These are phyloP conservation scores for Phrynosoma blainvillii DNA, from an alignment of 2,113 vertebrate genomes.

Conservation along the genomic window DNA sequence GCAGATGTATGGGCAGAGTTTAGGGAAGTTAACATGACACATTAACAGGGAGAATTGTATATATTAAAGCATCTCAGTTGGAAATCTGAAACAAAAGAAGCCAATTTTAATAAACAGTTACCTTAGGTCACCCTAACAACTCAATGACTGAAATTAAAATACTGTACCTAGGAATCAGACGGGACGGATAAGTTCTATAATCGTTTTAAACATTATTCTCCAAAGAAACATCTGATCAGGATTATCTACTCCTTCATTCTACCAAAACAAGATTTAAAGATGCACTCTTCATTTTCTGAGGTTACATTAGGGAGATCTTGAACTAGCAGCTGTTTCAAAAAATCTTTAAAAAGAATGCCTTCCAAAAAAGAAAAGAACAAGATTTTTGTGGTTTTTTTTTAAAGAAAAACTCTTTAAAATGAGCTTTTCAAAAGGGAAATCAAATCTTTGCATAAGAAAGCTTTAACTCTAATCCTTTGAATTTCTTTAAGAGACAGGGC, in stretches of 20 bases:
- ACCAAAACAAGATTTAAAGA: constrained; percentile 75
- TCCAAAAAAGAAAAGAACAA: neutral
- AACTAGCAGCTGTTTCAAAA: constrained; percentile 49
- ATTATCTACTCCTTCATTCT: constrained; percentile 75
- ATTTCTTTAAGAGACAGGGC: constrained; percentile 17
- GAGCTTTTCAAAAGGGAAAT: constrained; percentile 35
- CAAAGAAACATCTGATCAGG: constrained; percentile 76
- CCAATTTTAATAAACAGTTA: constrained; percentile 75
- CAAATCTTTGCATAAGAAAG: constrained; percentile 28
- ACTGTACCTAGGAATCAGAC: constrained; percentile 67
- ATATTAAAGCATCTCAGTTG: constrained; percentile 76
- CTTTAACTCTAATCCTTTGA: constrained; percentile 27
- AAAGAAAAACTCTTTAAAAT: constrained; percentile 21
- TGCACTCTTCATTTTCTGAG: constrained; percentile 68
- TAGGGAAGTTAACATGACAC: constrained; percentile 72
- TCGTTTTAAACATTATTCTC: constrained; percentile 73
- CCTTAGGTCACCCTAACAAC: constrained; percentile 75
- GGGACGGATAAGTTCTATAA: constrained; percentile 67
- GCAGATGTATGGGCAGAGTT: constrained; percentile 63
- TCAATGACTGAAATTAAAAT: constrained; percentile 72
- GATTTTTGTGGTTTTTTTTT: constrained; percentile 32
- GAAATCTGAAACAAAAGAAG: constrained; percentile 81
- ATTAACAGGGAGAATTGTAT: constrained; percentile 75
- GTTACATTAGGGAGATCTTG: constrained; percentile 58
- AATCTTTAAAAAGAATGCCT: constrained; percentile 42